Percentiles rank a stretch among this genome's conserved stretches.
Conservation (phyloP, 1,140 invertebrate species). For the Drosophila jambulina region DNA sequence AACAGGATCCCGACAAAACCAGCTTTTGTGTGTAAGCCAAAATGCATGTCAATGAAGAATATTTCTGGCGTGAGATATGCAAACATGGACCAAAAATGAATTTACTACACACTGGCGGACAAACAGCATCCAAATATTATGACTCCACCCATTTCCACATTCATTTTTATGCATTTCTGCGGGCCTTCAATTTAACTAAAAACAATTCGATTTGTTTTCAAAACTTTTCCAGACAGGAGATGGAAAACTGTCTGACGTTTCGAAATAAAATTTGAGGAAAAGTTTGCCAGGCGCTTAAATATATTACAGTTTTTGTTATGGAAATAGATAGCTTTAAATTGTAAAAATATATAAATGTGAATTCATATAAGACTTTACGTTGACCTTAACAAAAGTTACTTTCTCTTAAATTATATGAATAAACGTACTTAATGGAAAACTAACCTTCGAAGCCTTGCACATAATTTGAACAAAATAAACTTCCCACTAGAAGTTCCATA, state of each 20-base stretch:
- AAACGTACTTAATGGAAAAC: neutral
- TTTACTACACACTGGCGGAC: conserved; percentile 50
- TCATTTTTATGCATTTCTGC: conserved; percentile 46
- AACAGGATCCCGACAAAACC: conserved; percentile 34
- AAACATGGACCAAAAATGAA: conserved; percentile 76
- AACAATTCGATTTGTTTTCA: conserved; percentile 37
- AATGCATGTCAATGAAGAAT: conserved; percentile 76
- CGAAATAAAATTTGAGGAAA: neutral
- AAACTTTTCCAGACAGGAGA: conserved; percentile 40
- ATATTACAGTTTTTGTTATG: neutral
- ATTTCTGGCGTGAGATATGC: conserved; percentile 72
- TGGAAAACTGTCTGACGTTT: conserved; percentile 28
- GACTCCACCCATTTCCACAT: conserved; percentile 2
- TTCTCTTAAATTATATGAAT: neutral
- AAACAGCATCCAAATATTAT: conserved; percentile 43
- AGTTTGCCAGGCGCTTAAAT: neutral
- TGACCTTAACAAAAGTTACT: neutral
- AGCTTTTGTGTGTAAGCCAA: conserved; percentile 67
- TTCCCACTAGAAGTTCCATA: neutral
- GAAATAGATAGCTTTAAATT: neutral
- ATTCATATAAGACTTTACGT: neutral
- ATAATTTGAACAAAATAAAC: neutral
- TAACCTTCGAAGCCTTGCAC: neutral
- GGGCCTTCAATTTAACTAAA: conserved; percentile 33
- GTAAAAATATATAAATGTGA: neutral